phyloP scores from a whole-genome alignment of 2,888 invertebrate species.

The Kuschelorhynchus macadamiae region DNA sequence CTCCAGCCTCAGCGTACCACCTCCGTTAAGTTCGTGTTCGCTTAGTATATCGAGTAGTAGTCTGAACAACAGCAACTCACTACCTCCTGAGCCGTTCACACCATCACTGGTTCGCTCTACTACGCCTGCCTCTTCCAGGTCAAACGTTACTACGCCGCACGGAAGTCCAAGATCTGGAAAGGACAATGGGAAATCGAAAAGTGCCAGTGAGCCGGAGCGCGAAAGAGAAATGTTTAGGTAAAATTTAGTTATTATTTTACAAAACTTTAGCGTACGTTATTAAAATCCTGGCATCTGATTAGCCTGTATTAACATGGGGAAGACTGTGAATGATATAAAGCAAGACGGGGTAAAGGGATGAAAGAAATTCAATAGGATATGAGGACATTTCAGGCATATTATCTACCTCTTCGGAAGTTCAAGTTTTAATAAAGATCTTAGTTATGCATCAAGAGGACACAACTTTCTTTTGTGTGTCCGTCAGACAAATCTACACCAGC shows the following conservation, averaged over 20 bases:
- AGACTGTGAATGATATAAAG: too few species aligned
- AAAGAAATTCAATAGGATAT: too few species aligned
- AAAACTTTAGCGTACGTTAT: not conserved
- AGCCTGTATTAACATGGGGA: too few species aligned
- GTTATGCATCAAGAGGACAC: too few species aligned
- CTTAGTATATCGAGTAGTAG: slow-evolving; percentile 66
- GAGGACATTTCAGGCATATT: too few species aligned
- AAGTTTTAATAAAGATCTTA: too few species aligned
- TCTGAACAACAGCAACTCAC: slow-evolving; percentile 54
- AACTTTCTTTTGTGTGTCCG: too few species aligned
- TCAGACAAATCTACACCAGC: too few species aligned
- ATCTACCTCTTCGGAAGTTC: too few species aligned
- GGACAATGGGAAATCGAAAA: slow-evolving; percentile 68
- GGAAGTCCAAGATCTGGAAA: slow-evolving; percentile 60
- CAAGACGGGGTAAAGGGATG: too few species aligned
- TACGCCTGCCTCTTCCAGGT: slow-evolving; percentile 64
- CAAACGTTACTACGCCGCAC: slow-evolving; percentile 62
- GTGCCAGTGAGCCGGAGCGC: slow-evolving; percentile 71
- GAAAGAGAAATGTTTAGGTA: slow-evolving; percentile 70
- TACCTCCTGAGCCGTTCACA: slow-evolving; percentile 65
- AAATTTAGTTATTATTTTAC: slow-evolving; percentile 1
- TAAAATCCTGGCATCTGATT: too few species aligned
- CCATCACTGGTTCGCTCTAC: slow-evolving; percentile 66
- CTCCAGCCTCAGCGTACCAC: slow-evolving; percentile 70
- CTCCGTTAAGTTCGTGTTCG: slow-evolving; percentile 65